These are phyloP conservation scores for Microcebus jonahi DNA, from an alignment of 2,113 vertebrate species.

Conservation along the genomic window DNA sequence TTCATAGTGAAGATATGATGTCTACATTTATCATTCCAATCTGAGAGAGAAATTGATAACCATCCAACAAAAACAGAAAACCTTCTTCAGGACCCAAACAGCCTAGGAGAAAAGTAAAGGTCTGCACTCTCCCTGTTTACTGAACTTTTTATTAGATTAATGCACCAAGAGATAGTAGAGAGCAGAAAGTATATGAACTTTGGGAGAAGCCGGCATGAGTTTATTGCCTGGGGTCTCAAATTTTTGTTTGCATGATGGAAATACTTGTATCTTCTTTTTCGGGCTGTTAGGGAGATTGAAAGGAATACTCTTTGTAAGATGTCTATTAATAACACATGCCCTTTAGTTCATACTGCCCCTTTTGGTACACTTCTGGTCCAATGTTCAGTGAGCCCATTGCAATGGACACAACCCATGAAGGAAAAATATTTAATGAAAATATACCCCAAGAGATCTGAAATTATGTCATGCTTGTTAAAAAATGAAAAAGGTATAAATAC, in stretches of 20 bases:
- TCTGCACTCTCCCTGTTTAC: not conserved
- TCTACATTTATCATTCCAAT: not conserved
- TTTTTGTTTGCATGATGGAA: not conserved
- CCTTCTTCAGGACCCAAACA: not conserved
- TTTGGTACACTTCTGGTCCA: not conserved
- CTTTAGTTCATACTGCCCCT: not conserved
- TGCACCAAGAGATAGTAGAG: not conserved
- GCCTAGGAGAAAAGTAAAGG: not conserved
- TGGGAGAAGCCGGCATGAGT: not conserved
- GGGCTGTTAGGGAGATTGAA: not conserved
- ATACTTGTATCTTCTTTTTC: not conserved
- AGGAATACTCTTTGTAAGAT: conserved; percentile 14
- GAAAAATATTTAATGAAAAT: not conserved
- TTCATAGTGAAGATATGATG: not conserved
- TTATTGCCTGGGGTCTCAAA: not conserved
- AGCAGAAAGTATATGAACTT: not conserved
- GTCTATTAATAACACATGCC: not conserved
- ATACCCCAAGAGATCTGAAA: not conserved
- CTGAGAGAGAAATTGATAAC: not conserved
- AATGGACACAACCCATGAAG: not conserved
- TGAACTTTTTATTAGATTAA: not conserved
- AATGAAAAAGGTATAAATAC: not conserved
- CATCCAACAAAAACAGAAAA: not conserved
- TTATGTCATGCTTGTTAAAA: not conserved
- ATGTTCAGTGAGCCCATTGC: not conserved